A percentile compares a stretch with the other conserved stretches of the same genome.
Conservation (phyloP, 2,113 vertebrate species). For the Microtus montanus region DNA sequence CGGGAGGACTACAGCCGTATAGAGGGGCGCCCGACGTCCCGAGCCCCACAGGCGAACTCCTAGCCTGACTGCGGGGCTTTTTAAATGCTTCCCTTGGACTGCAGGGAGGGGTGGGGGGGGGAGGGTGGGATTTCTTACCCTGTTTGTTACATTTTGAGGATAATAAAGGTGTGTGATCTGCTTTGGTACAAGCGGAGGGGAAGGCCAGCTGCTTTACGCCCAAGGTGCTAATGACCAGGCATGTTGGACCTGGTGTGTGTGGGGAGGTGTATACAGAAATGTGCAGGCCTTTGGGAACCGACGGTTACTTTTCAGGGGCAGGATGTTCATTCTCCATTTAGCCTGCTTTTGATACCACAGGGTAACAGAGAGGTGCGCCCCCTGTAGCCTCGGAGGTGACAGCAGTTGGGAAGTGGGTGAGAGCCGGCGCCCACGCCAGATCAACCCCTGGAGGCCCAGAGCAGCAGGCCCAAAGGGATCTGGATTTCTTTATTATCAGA, state of each 20-base stretch:
- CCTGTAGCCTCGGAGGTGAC: background rate
- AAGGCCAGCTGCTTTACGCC: conserved; percentile 49
- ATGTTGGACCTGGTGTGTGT: background rate
- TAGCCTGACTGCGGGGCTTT: conserved; percentile 72
- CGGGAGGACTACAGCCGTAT: conserved; percentile 96
- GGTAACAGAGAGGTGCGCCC: background rate
- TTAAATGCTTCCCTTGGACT: conserved; percentile 76
- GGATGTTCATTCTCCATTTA: background rate
- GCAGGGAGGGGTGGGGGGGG: conserved; percentile 68
- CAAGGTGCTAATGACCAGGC: background rate
- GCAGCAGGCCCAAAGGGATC: conserved; percentile 77
- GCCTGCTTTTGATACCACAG: background rate
- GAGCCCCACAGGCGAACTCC: conserved; percentile 65
- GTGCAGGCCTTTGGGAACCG: background rate
- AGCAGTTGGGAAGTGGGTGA: background rate
- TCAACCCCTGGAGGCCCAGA: conserved; percentile 65
- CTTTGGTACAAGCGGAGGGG: conserved; percentile 80
- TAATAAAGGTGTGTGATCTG: conserved; percentile 90
- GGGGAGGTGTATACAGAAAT: background rate
- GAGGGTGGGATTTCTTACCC: conserved; percentile 86
- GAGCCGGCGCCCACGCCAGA: conserved; percentile 43
- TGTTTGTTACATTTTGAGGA: conserved; percentile 89
- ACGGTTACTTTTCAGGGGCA: background rate
- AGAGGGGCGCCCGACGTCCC: conserved; percentile 64
- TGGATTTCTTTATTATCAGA: conserved; percentile 92